These are phyloP conservation scores for Sebastes itinus DNA, from an alignment of 2,797 vertebrate genomes.

Conservation along the genomic window DNA sequence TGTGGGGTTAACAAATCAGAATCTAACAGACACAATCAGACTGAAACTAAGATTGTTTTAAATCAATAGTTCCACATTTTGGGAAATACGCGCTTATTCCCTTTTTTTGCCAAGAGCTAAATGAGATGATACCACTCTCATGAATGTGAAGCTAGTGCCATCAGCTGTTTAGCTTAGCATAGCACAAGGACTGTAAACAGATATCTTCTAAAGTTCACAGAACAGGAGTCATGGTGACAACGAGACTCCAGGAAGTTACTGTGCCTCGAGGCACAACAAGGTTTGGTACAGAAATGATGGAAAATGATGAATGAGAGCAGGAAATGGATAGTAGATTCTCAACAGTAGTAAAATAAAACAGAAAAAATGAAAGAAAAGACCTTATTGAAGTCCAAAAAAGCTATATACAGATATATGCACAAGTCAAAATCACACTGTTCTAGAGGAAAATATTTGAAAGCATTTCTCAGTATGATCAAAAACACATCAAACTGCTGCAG, in stretches of 20 bases:
- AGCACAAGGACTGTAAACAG: not conserved
- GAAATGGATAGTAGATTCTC: not conserved
- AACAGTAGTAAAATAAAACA: not conserved
- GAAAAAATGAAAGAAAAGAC: not conserved
- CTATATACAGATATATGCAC: not conserved
- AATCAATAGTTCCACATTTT: not conserved
- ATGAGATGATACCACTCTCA: not conserved
- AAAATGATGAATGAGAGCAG: not conserved
- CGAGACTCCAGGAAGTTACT: not conserved
- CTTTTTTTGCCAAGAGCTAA: not conserved
- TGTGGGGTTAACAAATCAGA: not conserved
- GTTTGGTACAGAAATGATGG: not conserved
- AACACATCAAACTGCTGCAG: not conserved
- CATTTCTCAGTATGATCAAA: not conserved
- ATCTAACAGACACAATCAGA: not conserved
- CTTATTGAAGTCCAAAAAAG: not conserved
- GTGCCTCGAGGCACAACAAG: not conserved
- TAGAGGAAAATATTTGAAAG: not conserved
- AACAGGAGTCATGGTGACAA: not conserved
- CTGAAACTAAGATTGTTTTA: not conserved
- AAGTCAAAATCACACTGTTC: not conserved
- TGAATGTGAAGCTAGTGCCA: not conserved
- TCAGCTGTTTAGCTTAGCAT: not conserved
- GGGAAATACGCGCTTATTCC: not conserved
- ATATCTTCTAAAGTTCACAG: not conserved